Base-by-base conservation (phyloP, 2,888 invertebrate species). In the Steinernema scapterisci region DNA sequence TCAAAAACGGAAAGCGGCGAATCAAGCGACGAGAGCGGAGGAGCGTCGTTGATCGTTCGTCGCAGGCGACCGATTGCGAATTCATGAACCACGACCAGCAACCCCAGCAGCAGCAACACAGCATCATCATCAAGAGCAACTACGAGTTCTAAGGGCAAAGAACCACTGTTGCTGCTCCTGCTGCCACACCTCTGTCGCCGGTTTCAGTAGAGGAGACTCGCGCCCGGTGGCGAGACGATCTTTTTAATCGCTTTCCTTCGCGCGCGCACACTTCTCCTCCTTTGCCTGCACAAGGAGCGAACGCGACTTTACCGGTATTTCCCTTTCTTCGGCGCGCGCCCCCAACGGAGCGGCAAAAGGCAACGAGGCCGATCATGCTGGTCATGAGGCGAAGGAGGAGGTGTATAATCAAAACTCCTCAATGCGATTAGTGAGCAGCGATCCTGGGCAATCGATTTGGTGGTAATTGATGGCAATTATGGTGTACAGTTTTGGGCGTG, bases 271-370 rank as follows among this genome's bases (percentile, higher is more conserved):
- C n/a, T n/a, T n/a, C n/a, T n/a, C n/a, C n/a, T n/a, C n/a, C n/a
- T n/a, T n/a, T n/a, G n/a, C n/a, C n/a, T n/a, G n/a, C n/a, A n/a
- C n/a, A n/a, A n/a, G n/a, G n/a, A n/a, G n/a, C n/a, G n/a, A n/a
- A n/a, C n/a, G 63, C 63, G 63, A 27, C 63, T 63, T 63, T 63
- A 63, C 27, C 63, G 63, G 63, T 63, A 63, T 63, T 63, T 31
- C 63, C 31, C 63, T 31, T 63, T 63, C 63, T 63, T 63, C 31
- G 63, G 25, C 63, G 63, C 27, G 21, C 63, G 38, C 31, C 63
- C 27, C 63, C 63, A 63, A 63, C 63, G 23, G 63, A 11, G 38
- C 38, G 38, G 5, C 38, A 38, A 38, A 38, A 38, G 38, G 9
- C 38, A 38, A 38, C 38, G 38, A 38, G 5, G 38, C 3, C 38